These are phyloP conservation scores for Copidosoma floridanum DNA, from an alignment of 1,140 invertebrate genomes.

Conservation along the genomic window DNA sequence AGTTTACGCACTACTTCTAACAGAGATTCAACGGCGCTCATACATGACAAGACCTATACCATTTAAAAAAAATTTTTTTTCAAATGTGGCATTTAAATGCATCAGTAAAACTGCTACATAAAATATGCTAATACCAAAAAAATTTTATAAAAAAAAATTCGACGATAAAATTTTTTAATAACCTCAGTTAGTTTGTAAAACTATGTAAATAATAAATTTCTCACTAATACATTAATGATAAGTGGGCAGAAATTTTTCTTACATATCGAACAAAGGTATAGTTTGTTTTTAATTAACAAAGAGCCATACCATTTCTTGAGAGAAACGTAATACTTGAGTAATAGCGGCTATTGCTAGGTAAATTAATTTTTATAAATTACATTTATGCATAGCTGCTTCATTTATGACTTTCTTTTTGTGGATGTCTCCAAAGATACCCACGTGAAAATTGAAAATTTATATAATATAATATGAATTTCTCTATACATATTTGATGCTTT, in stretches of 20 bases:
- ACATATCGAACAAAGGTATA: conserved; percentile 4
- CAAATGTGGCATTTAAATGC: too few species aligned
- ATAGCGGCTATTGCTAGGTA: conserved; percentile 7
- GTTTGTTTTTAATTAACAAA: background rate
- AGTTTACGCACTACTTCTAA: conserved; percentile 30
- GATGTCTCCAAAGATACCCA: background rate
- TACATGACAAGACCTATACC: conserved; percentile 25
- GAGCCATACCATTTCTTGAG: too few species aligned
- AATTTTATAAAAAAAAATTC: too few species aligned
- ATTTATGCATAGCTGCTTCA: conserved; percentile 19
- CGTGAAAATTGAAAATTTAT: conserved; percentile 13
- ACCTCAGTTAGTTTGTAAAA: too few species aligned
- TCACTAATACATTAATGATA: background rate
- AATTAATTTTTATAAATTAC: conserved; percentile 20
- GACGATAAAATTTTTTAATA: too few species aligned
- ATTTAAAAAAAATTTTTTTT: too few species aligned
- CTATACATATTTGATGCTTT: conserved; percentile 31
- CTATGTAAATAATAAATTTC: background rate
- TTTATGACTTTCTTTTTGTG: conserved; percentile 15
- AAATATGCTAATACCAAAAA: too few species aligned
- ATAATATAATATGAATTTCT: conserved; percentile 36
- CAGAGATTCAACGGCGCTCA: conserved; percentile 35
- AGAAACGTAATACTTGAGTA: conserved; percentile 10
- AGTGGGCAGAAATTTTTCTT: background rate
- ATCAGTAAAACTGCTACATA: too few species aligned